Base-by-base conservation (phyloP, 1,140 invertebrate genomes). In the Bacillus rossius region DNA sequence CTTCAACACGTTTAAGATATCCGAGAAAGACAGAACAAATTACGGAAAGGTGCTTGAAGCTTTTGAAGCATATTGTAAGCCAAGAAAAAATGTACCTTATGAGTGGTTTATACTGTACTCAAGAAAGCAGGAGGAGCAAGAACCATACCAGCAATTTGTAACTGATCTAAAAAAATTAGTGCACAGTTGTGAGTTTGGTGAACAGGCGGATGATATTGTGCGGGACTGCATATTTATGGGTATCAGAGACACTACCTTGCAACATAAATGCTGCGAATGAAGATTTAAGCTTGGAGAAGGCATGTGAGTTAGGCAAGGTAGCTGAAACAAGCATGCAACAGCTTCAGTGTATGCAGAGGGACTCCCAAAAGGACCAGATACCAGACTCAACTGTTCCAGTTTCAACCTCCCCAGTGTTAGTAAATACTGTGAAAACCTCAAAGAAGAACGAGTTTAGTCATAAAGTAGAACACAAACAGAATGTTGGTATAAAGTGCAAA, bases 151-250 rank as follows among this genome's bases (percentile, higher is more conserved):
- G 26, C 25, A 20, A 16, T 71, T 67, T 55, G 10, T 65, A 17
- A 65, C 58, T 2, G 65, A 68, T 23, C 26, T 69, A 25, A 60
- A 59, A 47, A 65, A 65, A 20, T 40, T 63, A 17, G 62, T 63
- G 4, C 55, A 63, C 59, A 52, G 61, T 2, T 66, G 65, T 57
- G 61, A 60, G 14, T 73, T 68, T 56, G 56, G 47, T 34, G 57
- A 60, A 10, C 16, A 69, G 19, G 59, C 59, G 54, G 67, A 73
- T 29, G 65, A 69, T 55, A 50, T 71, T n/a, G 58, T 71, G 5
- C 63, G 65, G 50, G 72, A 71, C 69, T 26, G 70, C 68, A 45
- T 45, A 17, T 19, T 22, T 45, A 17, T 45, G 20, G 68, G 71
- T 34, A 1, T 34, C 10, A 20, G 53, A 0, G 65, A 73, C 53